Evolutionary conservation across 2,113 vertebrate species (phyloP), one percentile per base, ranked within the genome.

Genomic region (Casuarius casuarius): DNA sequence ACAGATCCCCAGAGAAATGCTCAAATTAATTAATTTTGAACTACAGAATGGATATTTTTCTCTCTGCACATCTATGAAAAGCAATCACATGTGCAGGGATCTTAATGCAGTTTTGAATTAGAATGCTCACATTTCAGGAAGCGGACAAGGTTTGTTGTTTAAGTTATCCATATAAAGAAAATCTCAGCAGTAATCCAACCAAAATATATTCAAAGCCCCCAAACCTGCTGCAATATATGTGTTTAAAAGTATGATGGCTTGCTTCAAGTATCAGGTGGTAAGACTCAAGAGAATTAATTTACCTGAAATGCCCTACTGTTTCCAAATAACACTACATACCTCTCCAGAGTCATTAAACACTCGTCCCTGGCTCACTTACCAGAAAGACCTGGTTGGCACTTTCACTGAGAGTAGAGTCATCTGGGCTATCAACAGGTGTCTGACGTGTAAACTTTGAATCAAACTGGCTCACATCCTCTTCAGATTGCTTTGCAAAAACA

Each of bases 381-480:
- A 99, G 97, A 98, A 99, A 99, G 98, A 99, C 99, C 98, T 99
- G 99, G 98, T 99, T 99, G 98, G 99, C 99, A 98, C 99, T 99
- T 98, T 99, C 99, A 85, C 99, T 99, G 97, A 99, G 99, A 91
- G 99, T 99, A 95, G 99, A 99, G 98, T 99, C 99, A 92, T 99
- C 99, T 23, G 99, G 99, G 97, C 99, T 99, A 97, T 99, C 99
- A 94, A 99, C 99, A 87, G 99, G 99, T 94, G 99, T 99, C 98
- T 99, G 99, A 98, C 99, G 99, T 97, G 99, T 99, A 99, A 99
- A 99, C 98, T 99, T 99, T 93, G 99, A 99, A 98, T 99, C 99
- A 97, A 99, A 99, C 98, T 99, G 99, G 98, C 99, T 99, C 96
- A 99, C 99, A 93, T 99, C 99, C 97, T 99, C 99, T 97, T 99